phyloP scores from a whole-genome alignment of 2,113 vertebrate species.

The Castor canadensis region DNA sequence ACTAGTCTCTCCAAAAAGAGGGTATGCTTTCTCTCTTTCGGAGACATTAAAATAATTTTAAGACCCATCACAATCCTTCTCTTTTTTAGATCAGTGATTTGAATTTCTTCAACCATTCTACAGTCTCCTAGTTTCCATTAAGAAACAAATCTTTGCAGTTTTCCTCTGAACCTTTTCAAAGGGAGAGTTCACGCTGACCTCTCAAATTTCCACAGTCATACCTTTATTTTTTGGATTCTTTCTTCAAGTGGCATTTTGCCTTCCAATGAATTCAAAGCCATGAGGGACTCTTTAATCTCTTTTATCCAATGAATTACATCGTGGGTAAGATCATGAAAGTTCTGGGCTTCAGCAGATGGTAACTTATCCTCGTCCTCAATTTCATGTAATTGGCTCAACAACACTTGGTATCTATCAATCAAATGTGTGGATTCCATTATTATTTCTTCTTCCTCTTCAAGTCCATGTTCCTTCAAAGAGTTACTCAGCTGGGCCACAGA shows the following conservation, averaged over 20 bases:
- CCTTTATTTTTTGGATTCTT: conserved; percentile 83
- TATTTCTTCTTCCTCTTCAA: conserved; percentile 74
- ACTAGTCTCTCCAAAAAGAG: neutral
- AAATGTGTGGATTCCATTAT: conserved; percentile 73
- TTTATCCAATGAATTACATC: conserved; percentile 81
- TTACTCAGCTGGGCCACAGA: conserved; percentile 75
- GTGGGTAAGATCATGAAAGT: conserved; percentile 78
- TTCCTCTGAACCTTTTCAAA: conserved; percentile 54
- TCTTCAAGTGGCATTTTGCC: conserved; percentile 74
- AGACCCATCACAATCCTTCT: conserved; percentile 2
- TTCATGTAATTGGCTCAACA: conserved; percentile 70
- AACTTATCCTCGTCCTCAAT: conserved; percentile 66
- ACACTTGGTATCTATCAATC: conserved; percentile 74
- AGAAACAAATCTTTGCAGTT: conserved; percentile 48
- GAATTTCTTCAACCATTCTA: conserved; percentile 27
- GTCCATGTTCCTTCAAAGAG: conserved; percentile 79
- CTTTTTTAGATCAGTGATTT: neutral
- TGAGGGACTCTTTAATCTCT: conserved; percentile 80
- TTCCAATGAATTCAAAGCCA: conserved; percentile 78
- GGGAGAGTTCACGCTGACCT: conserved; percentile 57
- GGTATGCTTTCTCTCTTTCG: neutral
- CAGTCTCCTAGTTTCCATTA: conserved; percentile 35
- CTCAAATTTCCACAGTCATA: conserved; percentile 68
- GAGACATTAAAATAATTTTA: conserved; percentile 41
- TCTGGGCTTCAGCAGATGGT: conserved; percentile 58